Evolutionary conservation across 2,797 vertebrate species (phyloP), one percentile per base, ranked within the genome.

Genomic region (Melanotaenia trifasciata): DNA sequence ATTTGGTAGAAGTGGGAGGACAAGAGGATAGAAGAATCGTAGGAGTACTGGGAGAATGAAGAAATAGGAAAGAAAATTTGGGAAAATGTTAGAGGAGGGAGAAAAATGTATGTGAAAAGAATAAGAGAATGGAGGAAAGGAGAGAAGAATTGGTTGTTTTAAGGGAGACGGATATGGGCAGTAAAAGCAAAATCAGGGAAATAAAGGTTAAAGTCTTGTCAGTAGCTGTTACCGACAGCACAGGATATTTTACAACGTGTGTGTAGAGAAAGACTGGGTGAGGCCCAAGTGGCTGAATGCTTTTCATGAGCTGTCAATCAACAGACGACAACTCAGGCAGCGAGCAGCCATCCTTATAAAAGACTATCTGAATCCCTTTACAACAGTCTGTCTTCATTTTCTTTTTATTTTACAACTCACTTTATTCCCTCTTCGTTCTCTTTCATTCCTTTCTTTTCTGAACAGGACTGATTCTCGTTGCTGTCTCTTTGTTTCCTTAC

Each of bases 251-350:
- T 14, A 45, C 24, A 22, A 54, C 68, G 40, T 38, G 59, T 70
- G 68, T 71, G 60, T 62, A 56, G 33, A 11, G 13, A 59, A 40
- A 38, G 70, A 68, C 70, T 65, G 88, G 80, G 78, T 81, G 81
- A 76, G 82, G 78, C 76, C 67, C 72, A 35, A 80, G 72, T 78
- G 80, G 81, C 80, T 66, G 64, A 67, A 59, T 2, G 4, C 74
- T 71, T 80, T 61, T 70, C 70, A 64, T 79, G 61, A 85, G 68
- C 81, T 84, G 89, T 85, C 87, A 89, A 33, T 87, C 89, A 86
- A 18, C n/a, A 66, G 59, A 78, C 60, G 58, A 45, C 53, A 58
- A 59, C 24, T 18, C 73, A 59, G 62, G 57, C 81, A 30, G 64
- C 1, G 11, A 72, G 62, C 72, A 76, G 70, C 45, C 12, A 43